Conservation (phyloP, 1,140 invertebrate species). For the Ostrea edulis region DNA sequence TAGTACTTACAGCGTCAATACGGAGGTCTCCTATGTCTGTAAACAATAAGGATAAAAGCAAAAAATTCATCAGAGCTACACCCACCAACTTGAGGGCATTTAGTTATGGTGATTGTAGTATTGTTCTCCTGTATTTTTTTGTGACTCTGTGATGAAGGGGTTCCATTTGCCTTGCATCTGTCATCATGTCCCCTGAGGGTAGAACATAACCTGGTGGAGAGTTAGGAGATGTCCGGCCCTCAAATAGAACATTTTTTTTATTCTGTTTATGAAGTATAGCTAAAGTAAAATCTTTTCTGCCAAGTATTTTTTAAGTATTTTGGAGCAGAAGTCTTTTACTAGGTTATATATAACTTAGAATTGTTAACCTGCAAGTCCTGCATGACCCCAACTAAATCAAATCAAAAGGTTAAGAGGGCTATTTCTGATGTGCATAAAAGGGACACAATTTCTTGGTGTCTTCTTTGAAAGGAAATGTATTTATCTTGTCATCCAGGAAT, state of each 20-base stretch:
- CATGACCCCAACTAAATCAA: too few relatives aligned
- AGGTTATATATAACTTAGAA: background rate
- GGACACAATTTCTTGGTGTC: background rate
- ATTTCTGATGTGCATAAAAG: background rate
- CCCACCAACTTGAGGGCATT: slow-evolving; percentile 18
- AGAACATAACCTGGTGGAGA: background rate
- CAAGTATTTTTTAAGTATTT: background rate
- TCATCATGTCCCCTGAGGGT: slow-evolving; percentile 14
- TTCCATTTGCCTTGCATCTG: background rate
- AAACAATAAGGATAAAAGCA: background rate
- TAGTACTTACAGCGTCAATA: slow-evolving; percentile 12
- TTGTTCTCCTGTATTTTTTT: background rate
- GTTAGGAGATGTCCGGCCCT: background rate
- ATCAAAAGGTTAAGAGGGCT: background rate
- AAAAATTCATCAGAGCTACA: background rate
- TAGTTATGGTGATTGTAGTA: background rate
- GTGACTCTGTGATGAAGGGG: slow-evolving; percentile 9
- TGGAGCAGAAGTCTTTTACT: background rate
- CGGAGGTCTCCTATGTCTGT: background rate
- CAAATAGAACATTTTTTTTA: background rate
- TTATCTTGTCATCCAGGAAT: slow-evolving; percentile 10
- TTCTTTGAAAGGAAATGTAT: slow-evolving; percentile 9
- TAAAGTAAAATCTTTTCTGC: background rate
- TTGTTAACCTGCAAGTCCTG: background rate
- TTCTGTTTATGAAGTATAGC: background rate